Base-by-base conservation (phyloP, 2,797 vertebrate genomes). In the Pantherophis alleghaniensis region DNA sequence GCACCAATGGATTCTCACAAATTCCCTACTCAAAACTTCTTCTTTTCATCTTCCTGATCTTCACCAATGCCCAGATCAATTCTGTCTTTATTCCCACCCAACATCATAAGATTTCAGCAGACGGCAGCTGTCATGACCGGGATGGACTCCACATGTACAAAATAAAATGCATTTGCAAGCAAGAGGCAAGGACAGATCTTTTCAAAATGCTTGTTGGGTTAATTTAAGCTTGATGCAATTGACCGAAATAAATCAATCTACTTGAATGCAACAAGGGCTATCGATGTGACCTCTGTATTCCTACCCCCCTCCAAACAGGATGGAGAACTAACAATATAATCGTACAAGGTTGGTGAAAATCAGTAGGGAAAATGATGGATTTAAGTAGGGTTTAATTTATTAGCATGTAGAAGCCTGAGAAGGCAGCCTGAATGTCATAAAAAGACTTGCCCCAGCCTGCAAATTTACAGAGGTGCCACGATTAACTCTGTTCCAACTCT, bases 371-470 rank as follows among this genome's bases (percentile, higher is more conserved):
- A 7, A 42, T 22, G 28, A 69, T 42, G 7, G 69, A 63, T 92
- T 88, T 2, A 3, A 91, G 83, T 90, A 87, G 24, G 20, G 92
- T 92, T 92, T 28, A n/a, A 90, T 93, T 20, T 22, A 86, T 74
- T 37, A 87, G 92, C n/a, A 22, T 13, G 42, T 53, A 79, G 63
- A 59, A 60, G 56, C 37, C 16, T 37, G 32, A 20, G 69, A 37
- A 79, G 20, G 7, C 69, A 79, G 69, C 16, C 7, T 11, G 1
- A 83, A 24, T 24, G 20, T 47, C 74, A 83, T 24, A 32, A 32
- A 47, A 83, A 22, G 37, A 83, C 18, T 42, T 83, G 74, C 20
- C 74, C 37, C 74, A 47, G 37, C 74, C 3, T 83, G 74, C 18
- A 83, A 42, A 42, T 83, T 37, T 79, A 42, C 32, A 79, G 69